These are phyloP conservation scores for Megaleporinus macrocephalus DNA, from an alignment of 2,113 vertebrate genomes.

Conservation along the genomic window DNA sequence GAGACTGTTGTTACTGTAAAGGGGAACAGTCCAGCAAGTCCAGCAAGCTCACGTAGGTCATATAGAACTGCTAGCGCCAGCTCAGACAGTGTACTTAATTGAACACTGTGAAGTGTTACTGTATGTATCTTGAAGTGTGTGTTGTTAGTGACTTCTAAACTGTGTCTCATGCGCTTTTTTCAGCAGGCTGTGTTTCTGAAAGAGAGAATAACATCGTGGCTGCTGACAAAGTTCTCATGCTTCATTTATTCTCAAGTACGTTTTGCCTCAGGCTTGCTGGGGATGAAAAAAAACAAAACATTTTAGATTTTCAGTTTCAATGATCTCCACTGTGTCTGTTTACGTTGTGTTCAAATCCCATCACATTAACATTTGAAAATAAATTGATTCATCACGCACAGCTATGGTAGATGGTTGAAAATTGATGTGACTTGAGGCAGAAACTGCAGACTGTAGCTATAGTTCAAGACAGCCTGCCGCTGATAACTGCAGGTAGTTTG, in stretches of 20 bases:
- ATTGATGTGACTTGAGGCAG: not conserved
- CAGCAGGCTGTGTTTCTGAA: not conserved
- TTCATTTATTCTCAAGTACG: slow-evolving; percentile 6
- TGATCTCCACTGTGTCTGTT: slow-evolving; percentile 17
- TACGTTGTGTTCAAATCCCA: slow-evolving; percentile 26
- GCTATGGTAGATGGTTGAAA: not conserved
- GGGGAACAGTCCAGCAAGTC: too few relatives aligned
- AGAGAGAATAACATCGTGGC: not conserved
- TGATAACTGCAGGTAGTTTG: not conserved
- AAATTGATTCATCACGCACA: not conserved
- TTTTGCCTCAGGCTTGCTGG: not conserved
- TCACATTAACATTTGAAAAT: slow-evolving; percentile 18
- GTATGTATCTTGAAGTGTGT: not conserved
- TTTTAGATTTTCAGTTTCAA: slow-evolving; percentile 15
- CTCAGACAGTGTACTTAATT: too few relatives aligned
- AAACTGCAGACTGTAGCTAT: not conserved
- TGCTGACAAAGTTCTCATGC: not conserved
- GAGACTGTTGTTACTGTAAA: too few relatives aligned
- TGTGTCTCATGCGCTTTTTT: not conserved
- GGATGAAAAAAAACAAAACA: not conserved
- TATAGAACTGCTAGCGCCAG: too few relatives aligned
- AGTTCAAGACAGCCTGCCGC: not conserved
- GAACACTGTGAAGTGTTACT: not conserved
- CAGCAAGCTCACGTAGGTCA: too few relatives aligned
- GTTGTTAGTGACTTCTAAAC: not conserved